These are phyloP conservation scores for Aldabrachelys gigantea DNA, from an alignment of 2,113 vertebrate species.

Conservation along the genomic window DNA sequence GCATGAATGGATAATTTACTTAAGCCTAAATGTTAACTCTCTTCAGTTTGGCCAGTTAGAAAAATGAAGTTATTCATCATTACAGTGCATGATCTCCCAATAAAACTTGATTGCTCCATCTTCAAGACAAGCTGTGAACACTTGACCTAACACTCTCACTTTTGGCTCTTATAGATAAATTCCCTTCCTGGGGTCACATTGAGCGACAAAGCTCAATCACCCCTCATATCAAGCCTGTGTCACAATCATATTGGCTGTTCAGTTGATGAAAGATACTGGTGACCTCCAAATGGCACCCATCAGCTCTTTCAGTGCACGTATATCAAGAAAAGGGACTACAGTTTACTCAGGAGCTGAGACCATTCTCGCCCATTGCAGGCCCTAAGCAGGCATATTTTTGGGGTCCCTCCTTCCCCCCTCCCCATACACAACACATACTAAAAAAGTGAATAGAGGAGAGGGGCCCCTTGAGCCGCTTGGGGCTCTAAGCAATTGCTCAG, in stretches of 20 bases:
- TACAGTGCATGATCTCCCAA: background rate
- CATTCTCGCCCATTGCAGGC: background rate
- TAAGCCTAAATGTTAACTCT: background rate
- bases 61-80: background rate
- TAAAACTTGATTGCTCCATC: background rate
- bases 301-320: background rate
- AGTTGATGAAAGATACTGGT: background rate
- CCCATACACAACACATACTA: background rate
- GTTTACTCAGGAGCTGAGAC: background rate
- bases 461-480: background rate
- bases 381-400: background rate
- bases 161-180: background rate
- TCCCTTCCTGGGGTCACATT: background rate
- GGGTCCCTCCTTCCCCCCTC: no score
- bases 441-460: background rate
- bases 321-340: background rate
- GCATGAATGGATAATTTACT: background rate
- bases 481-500: background rate
- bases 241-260: background rate
- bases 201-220: background rate
- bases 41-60: background rate
- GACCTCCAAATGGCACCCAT: constrained; percentile 20
- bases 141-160: background rate
- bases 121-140: background rate
- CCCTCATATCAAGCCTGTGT: background rate